phyloP scores from a whole-genome alignment of 2,888 invertebrate species.

The Matsumyia berberina region DNA sequence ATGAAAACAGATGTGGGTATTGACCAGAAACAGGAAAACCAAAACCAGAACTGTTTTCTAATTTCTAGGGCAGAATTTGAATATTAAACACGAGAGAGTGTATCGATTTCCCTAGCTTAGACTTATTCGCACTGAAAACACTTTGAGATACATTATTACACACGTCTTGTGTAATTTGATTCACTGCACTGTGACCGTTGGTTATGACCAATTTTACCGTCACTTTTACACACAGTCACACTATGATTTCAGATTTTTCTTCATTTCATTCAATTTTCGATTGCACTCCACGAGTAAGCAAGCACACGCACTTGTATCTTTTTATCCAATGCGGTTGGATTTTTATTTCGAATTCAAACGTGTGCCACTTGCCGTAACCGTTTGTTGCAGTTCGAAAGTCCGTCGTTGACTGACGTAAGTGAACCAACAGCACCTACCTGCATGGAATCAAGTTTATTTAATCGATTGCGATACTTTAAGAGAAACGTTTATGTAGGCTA shows the following conservation, averaged over 20 bases:
- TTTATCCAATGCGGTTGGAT: constrained; percentile 17
- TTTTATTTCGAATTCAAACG: constrained; percentile 30
- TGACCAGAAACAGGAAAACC: constrained; percentile 12
- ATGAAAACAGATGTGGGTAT: constrained; percentile 35
- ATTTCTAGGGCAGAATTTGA: constrained; percentile 72
- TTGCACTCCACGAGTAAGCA: constrained; percentile 13
- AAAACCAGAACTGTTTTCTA: constrained; percentile 43
- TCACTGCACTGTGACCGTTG: constrained; percentile 26
- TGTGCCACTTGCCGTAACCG: constrained; percentile 35
- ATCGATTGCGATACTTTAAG: constrained; percentile 68
- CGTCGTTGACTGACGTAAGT: constrained; percentile 62
- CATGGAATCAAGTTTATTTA: constrained; percentile 41
- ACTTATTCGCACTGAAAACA: constrained; percentile 19
- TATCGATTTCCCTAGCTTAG: constrained; percentile 63
- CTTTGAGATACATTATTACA: constrained; percentile 16
- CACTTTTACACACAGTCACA: constrained; percentile 27
- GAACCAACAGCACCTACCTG: constrained; percentile 13
- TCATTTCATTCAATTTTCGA: neutral
- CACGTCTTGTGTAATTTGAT: constrained; percentile 21
- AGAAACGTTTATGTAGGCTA: constrained; percentile 20
- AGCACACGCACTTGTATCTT: constrained; percentile 35
- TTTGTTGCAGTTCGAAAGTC: constrained; percentile 57
- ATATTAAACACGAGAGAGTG: constrained; percentile 49
- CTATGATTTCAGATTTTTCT: constrained; percentile 10
- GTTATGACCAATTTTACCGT: neutral